These are phyloP conservation scores for Argopecten irradians DNA, from an alignment of 1,140 invertebrate genomes.

Conservation along the genomic window DNA sequence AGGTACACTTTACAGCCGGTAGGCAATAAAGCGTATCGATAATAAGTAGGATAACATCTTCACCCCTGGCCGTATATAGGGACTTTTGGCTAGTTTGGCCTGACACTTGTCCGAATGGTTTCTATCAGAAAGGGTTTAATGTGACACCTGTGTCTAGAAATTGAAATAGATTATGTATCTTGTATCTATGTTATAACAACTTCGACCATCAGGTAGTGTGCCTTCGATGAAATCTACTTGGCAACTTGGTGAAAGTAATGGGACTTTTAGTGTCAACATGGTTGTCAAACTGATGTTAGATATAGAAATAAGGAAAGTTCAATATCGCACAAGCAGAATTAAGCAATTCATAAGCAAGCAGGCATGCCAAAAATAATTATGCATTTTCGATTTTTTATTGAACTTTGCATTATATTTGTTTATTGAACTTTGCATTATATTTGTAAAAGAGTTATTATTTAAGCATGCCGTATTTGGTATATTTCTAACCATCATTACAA, in stretches of 20 bases:
- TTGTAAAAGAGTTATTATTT: too few relatives aligned
- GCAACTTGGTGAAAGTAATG: not conserved
- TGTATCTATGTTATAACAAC: not conserved
- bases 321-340: not conserved
- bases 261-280: not conserved
- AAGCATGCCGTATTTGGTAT: too few relatives aligned
- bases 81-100: not conserved
- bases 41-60: not conserved
- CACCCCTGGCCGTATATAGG: not conserved
- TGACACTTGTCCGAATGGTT: constrained; percentile 10
- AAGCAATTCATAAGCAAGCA: too few relatives aligned
- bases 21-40: not conserved
- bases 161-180: constrained; percentile 5
- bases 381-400: too few relatives aligned
- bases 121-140: not conserved
- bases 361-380: too few relatives aligned
- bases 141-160: not conserved
- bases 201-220: not conserved
- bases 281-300: not conserved
- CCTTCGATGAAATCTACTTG: not conserved
- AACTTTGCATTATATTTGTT: too few relatives aligned
- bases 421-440: too few relatives aligned
- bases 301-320: not conserved
- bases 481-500: too few relatives aligned
- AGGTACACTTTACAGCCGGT: not conserved